These are phyloP conservation scores for Cochlearius cochlearius DNA, from an alignment of 2,113 vertebrate species.

Conservation along the genomic window DNA sequence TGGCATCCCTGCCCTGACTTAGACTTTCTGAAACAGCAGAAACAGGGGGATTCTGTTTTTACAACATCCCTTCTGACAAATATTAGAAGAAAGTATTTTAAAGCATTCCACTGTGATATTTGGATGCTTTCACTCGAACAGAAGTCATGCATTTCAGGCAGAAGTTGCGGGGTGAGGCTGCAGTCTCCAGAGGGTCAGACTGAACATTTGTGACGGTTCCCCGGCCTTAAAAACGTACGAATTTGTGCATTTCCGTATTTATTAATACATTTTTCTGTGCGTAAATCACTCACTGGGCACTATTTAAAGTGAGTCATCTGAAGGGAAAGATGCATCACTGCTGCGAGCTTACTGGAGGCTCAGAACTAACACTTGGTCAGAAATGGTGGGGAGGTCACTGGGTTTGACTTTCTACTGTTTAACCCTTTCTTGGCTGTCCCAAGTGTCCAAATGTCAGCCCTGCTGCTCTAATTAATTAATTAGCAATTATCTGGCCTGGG, in stretches of 20 bases:
- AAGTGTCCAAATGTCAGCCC: neutral
- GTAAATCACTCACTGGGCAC: constrained; percentile 17
- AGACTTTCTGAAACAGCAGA: neutral
- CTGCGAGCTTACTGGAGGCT: neutral
- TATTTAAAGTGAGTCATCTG: constrained; percentile 34
- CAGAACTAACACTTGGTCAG: neutral
- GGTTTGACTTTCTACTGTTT: neutral
- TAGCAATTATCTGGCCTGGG: neutral
- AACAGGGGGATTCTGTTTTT: neutral
- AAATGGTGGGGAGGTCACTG: neutral
- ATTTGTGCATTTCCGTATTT: neutral
- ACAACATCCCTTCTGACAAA: neutral
- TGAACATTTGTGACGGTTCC: neutral
- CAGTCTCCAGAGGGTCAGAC: neutral
- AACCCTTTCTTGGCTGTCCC: neutral
- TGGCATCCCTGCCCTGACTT: neutral
- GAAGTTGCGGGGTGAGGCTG: constrained; percentile 15
- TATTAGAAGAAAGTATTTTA: neutral
- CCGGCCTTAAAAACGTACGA: neutral
- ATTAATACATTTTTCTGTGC: neutral
- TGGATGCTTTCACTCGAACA: neutral
- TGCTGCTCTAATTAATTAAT: neutral
- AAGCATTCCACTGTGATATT: neutral
- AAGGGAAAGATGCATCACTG: constrained; percentile 12
- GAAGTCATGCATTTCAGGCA: neutral